Conservation (phyloP, 1,140 invertebrate species). For the Drosophila suzukii region DNA sequence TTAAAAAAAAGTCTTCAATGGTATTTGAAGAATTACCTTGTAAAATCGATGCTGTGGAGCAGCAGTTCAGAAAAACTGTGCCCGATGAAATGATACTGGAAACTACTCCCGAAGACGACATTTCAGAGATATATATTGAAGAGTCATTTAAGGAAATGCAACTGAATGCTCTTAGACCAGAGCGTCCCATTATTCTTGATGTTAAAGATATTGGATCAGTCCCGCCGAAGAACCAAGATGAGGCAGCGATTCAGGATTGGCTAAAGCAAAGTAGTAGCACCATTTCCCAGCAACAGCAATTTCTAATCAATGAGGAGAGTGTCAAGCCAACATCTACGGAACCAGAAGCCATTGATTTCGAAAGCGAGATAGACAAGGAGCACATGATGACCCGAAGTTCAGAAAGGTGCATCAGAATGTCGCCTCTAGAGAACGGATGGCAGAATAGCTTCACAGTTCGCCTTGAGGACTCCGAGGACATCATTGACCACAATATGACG, state of each 20-base stretch:
- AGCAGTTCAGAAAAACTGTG: not conserved
- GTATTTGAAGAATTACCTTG: not conserved
- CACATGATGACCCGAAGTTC: not conserved
- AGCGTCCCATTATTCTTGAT: conserved; percentile 11
- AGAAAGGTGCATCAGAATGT: no score
- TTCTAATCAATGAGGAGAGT: not conserved
- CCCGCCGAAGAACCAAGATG: conserved; percentile 12
- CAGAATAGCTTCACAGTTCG: conserved; percentile 17
- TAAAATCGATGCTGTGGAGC: not conserved
- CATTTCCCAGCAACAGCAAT: conserved; percentile 14
- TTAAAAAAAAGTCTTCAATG: not conserved
- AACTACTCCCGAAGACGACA: not conserved
- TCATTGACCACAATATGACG: conserved; percentile 22
- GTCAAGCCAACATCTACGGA: not conserved
- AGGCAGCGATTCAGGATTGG: conserved; percentile 14
- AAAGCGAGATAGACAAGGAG: conserved; percentile 20
- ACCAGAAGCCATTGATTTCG: conserved; percentile 22
- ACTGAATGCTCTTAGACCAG: not conserved
- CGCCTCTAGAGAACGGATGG: conserved; percentile 2
- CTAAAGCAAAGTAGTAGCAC: conserved; percentile 21
- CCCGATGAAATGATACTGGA: not conserved
- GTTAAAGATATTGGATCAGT: conserved; percentile 5
- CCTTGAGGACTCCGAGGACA: conserved; percentile 31
- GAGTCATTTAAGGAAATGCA: not conserved
- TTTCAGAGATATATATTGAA: not conserved